These are phyloP conservation scores for Todus mexicanus DNA, from an alignment of 2,797 vertebrate species.

Conservation along the genomic window DNA sequence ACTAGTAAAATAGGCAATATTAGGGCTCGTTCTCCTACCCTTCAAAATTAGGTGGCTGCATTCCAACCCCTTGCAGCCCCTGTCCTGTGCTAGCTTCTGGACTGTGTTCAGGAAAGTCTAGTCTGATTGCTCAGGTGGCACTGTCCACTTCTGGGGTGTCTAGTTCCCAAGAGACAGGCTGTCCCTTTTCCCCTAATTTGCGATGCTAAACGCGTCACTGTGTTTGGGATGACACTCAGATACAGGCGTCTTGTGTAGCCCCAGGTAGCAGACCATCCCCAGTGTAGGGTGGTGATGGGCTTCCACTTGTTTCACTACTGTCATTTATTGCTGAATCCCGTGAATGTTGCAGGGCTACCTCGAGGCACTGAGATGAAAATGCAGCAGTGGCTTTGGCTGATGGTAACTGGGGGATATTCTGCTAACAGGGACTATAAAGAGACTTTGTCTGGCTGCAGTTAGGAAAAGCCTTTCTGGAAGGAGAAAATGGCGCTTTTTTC, in stretches of 20 bases:
- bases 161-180: neutral
- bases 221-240: neutral
- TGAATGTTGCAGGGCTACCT: neutral
- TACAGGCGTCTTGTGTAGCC: neutral
- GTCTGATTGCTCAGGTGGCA: neutral
- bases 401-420: neutral
- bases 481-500: neutral
- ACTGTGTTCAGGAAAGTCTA: neutral
- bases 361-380: neutral
- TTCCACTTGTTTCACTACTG: neutral
- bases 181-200: neutral
- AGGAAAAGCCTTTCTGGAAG: neutral
- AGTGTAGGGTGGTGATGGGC: too few species aligned
- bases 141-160: accelerated
- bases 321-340: neutral
- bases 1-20: neutral
- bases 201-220: accelerated
- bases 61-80: neutral
- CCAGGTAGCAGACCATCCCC: accelerated
- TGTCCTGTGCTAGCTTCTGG: neutral
- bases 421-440: neutral
- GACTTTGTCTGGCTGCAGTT: neutral
- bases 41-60: neutral
- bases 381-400: neutral
- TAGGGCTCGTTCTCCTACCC: accelerated